Evolutionary conservation across 2,888 invertebrate species (phyloP).

Genomic region (Diarsia dahlii): DNA sequence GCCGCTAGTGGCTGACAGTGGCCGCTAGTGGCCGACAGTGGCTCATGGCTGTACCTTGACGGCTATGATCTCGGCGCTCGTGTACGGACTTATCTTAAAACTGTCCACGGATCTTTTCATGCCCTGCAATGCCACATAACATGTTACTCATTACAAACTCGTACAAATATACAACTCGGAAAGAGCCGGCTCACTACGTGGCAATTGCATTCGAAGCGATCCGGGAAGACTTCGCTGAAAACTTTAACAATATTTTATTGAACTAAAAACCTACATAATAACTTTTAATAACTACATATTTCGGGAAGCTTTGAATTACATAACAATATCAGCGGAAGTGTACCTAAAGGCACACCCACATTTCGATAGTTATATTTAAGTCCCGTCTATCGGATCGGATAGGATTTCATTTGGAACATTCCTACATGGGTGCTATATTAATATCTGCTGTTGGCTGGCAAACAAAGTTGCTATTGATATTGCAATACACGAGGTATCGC

Average conservation of each 20-base stretch:
- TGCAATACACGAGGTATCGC: background rate
- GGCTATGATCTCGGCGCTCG: slow-evolving; percentile 97
- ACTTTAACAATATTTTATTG: background rate
- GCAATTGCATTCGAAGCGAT: background rate
- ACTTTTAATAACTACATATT: background rate
- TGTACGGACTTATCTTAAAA: slow-evolving; percentile 92
- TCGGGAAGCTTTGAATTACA: background rate
- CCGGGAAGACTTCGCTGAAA: background rate
- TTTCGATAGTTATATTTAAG: background rate
- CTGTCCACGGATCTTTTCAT: slow-evolving; percentile 97
- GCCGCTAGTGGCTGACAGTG: slow-evolving; percentile 24
- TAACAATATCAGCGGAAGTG: background rate
- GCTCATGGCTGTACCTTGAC: slow-evolving; percentile 94
- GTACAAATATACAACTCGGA: background rate
- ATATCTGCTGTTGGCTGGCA: background rate
- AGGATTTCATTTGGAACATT: background rate
- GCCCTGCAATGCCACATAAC: slow-evolving; percentile 91
- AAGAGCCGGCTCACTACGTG: background rate
- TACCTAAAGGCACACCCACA: background rate
- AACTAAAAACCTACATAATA: background rate
- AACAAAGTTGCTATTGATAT: background rate
- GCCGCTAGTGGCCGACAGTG: slow-evolving; percentile 22
- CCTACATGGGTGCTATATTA: too few species aligned
- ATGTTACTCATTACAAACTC: slow-evolving; percentile 12
- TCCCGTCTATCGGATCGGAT: background rate